These are phyloP conservation scores for Paelopatides confundens DNA, from an alignment of 53 echinoderm and acorn worm species.

Conservation along the genomic window DNA sequence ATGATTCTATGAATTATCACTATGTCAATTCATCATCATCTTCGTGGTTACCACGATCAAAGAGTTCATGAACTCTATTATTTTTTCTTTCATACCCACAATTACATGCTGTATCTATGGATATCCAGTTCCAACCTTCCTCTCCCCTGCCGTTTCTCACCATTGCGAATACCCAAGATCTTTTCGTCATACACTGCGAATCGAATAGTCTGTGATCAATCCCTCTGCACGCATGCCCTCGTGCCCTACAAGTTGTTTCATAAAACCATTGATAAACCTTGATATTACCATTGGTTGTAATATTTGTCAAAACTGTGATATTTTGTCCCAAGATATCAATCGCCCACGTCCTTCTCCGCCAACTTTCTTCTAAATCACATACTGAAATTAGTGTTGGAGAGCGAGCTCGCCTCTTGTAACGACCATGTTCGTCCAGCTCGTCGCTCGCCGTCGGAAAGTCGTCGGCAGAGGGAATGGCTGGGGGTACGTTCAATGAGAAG, in stretches of 20 bases:
- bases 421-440: slow-evolving; percentile 39
- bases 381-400: slow-evolving; percentile 4
- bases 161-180: slow-evolving; percentile 90
- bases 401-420: slow-evolving; percentile 62
- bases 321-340: slow-evolving; percentile 87
- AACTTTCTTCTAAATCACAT: slow-evolving; percentile 65
- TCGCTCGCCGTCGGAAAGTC: slow-evolving; percentile 58
- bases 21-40: slow-evolving; percentile 20
- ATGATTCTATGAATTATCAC: neutral
- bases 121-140: slow-evolving; percentile 92
- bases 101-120: slow-evolving; percentile 85
- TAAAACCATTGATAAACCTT: slow-evolving; percentile 87
- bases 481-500: slow-evolving; percentile 66
- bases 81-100: slow-evolving; percentile 58
- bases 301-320: slow-evolving; percentile 83
- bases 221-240: slow-evolving; percentile 73
- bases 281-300: slow-evolving; percentile 69
- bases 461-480: slow-evolving; percentile 26
- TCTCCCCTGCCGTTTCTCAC: slow-evolving; percentile 70
- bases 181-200: slow-evolving; percentile 81
- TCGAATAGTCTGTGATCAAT: slow-evolving; percentile 76
- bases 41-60: neutral
- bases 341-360: slow-evolving; percentile 81
- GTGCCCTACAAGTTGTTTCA: slow-evolving; percentile 81
- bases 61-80: neutral